A percentile compares a stretch with the other conserved stretches of the same genome.
These are phyloP conservation scores for Tipula helvola DNA, from an alignment of 2,888 invertebrate species.

Conservation along the genomic window DNA sequence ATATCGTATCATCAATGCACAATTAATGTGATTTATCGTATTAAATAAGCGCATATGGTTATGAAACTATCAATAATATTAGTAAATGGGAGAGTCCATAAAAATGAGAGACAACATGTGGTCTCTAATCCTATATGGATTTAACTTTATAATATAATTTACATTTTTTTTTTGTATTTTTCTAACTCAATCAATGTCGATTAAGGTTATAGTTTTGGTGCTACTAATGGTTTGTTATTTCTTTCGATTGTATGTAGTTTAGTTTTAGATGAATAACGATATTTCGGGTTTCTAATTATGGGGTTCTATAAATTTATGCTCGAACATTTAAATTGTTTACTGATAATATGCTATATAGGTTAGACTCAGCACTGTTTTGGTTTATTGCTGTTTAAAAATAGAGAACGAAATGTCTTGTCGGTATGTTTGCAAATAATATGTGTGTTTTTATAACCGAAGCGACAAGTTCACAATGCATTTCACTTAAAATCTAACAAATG, in stretches of 20 bases:
- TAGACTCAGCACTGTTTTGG: not conserved
- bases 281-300: not conserved
- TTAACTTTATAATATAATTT: not conserved
- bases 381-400: not conserved
- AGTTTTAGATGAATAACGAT: not conserved
- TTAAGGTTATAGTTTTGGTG: not conserved
- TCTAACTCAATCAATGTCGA: not conserved
- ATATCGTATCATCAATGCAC: not conserved
- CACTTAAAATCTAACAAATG: no score
- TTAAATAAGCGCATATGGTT: not conserved
- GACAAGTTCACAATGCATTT: no score
- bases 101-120: not conserved
- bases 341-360: not conserved
- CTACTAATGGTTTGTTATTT: not conserved
- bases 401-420: no score
- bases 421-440: no score
- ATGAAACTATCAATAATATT: not conserved
- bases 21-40: not conserved
- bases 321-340: not conserved
- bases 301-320: not conserved
- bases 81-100: not conserved
- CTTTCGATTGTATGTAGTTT: not conserved
- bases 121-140: not conserved
- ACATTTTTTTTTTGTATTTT: not conserved
- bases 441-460: no score